phyloP scores from a whole-genome alignment of 2,888 invertebrate species.

The Coleophora deauratella region DNA sequence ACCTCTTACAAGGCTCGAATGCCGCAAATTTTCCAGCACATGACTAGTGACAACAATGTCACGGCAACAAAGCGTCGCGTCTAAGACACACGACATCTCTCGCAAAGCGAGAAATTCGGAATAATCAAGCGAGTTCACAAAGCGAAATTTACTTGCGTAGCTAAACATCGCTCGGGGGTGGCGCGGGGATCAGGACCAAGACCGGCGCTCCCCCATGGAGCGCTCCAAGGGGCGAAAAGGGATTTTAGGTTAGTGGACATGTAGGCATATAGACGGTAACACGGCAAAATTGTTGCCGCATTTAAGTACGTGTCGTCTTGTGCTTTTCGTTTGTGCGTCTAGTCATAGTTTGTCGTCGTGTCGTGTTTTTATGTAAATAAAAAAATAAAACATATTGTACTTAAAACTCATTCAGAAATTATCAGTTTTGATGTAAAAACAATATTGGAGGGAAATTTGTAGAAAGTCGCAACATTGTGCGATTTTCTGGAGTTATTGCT shows the following conservation, averaged over 20 bases:
- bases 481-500: neutral
- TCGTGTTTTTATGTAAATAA: slow-evolving; percentile 37
- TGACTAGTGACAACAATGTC: too few species aligned
- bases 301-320: slow-evolving; percentile 72
- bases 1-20: too few species aligned
- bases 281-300: slow-evolving; percentile 74
- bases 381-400: too few species aligned
- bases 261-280: slow-evolving; percentile 74
- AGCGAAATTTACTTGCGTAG: slow-evolving; percentile 62
- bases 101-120: slow-evolving; percentile 56
- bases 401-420: neutral
- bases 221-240: slow-evolving; percentile 60
- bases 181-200: slow-evolving; percentile 65
- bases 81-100: neutral
- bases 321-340: slow-evolving; percentile 71
- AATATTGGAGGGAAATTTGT: too few species aligned
- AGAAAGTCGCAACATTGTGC: too few species aligned
- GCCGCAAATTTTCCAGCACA: too few species aligned
- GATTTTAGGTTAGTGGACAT: slow-evolving; percentile 75
- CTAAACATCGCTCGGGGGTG: slow-evolving; percentile 51
- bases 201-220: slow-evolving; percentile 63
- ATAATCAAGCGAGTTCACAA: slow-evolving; percentile 61
- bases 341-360: slow-evolving; percentile 67
- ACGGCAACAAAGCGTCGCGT: neutral
- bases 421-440: neutral